Conservation (phyloP, 2,797 vertebrate species). For the Dryobates pubescens region DNA sequence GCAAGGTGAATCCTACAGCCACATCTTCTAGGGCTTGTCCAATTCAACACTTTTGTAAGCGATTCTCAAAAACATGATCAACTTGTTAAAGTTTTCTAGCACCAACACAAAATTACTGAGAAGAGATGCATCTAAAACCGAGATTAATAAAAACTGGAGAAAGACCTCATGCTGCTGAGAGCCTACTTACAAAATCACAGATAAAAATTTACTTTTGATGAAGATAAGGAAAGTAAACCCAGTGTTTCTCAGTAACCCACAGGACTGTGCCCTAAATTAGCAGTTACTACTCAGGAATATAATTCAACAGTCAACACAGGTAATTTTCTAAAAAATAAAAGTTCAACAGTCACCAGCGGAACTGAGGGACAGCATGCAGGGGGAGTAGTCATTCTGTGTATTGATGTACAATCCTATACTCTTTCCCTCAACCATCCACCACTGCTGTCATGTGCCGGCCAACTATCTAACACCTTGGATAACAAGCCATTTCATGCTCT, state of each 20-base stretch:
- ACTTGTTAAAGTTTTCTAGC: background rate
- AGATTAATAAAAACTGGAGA: background rate
- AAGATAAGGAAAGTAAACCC: background rate
- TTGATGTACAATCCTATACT: no score
- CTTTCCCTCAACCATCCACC: background rate
- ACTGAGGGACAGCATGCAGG: background rate
- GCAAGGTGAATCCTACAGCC: background rate
- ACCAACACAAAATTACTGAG: background rate
- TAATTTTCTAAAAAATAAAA: background rate
- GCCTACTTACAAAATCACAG: background rate
- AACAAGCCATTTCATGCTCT: background rate
- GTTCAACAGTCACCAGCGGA: background rate
- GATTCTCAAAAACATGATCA: background rate
- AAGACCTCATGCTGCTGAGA: background rate
- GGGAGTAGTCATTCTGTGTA: background rate
- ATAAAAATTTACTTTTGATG: background rate
- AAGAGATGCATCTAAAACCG: background rate
- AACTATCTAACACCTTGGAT: fast-evolving
- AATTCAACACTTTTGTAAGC: background rate
- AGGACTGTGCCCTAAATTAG: background rate
- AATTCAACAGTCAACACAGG: background rate
- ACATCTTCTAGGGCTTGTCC: background rate
- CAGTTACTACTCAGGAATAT: background rate
- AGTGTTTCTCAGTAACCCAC: background rate
- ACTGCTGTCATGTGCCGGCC: fast-evolving